Base-by-base conservation (phyloP, 2,797 vertebrate species). In the Anabas testudineus region DNA sequence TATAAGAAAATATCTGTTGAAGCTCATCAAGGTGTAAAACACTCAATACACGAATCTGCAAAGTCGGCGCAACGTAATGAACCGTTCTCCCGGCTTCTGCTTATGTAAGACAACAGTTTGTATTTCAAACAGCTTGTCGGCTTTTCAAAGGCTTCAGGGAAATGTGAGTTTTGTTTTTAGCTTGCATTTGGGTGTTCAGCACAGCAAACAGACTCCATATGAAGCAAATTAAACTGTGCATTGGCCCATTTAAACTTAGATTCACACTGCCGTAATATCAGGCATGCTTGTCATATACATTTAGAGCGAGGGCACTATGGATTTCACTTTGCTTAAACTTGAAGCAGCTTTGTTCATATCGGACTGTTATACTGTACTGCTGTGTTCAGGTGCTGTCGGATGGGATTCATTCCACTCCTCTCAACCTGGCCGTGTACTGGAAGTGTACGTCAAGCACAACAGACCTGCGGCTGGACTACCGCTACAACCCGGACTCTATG, bases 341-440 rank as follows among this genome's bases (percentile, higher is more conserved):
- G 8, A 39, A 60, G 43, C n/a, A 10, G 36, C 32, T 68, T 19
- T 46, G 19, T 41, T 41, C 6, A 0, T 21, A 1, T 34, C 12
- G 8, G 10, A 43, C 18, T 41, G 2, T 54, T 42, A 13, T 18
- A 60, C 26, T 60, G 52, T 70, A 62, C 76, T 77, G 61, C 10
- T 74, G 59, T 32, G 56, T 84, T 54, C 91, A 99, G 97, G 98
- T 99, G 60, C 95, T 88, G 81, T 97, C 97, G 60, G 97, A 98
- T 48, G 97, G 97, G 49, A 97, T 99, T 88, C 97, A 97, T 70
- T 99, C 98, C 57, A 98, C 97, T 43, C 98, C 97, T 43, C 91
- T 99, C 46, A 99, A 98, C 89, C 94, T 99, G 84, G 96, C 97
- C 7, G 96, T 98, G 5, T 99, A 99, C 78, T 99, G 97, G 97